Percentiles rank a stretch among this genome's conserved stretches.
Evolutionary conservation across 2,113 vertebrate genomes (phyloP).

Genomic region (Telmatochromis sp.): DNA sequence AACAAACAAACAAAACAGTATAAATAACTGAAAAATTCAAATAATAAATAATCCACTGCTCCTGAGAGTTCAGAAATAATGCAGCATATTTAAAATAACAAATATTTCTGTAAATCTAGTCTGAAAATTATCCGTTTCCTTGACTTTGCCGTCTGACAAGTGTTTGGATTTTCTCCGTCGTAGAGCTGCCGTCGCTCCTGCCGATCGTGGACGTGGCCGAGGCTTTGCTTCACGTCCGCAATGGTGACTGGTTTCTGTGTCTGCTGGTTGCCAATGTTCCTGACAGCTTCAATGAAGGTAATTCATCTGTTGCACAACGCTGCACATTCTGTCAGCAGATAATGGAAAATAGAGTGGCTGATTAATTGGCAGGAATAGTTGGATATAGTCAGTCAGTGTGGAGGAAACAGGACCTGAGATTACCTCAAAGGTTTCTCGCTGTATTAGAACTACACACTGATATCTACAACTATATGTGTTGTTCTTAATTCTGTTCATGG

Average conservation of each 20-base stretch:
- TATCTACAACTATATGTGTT: not conserved
- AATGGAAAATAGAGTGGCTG: not conserved
- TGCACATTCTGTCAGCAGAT: not conserved
- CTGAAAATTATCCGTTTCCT: rapidly evolving
- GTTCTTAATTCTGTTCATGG: not conserved
- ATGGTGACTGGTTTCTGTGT: conserved; percentile 97
- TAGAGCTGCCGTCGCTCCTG: conserved; percentile 89
- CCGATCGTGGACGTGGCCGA: conserved; percentile 94
- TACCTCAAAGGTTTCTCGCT: not conserved
- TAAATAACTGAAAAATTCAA: not conserved
- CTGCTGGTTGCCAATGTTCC: conserved; percentile 96
- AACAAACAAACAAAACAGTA: too few relatives aligned
- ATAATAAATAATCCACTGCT: rapidly evolving
- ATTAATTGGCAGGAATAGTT: not conserved
- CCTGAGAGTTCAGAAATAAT: not conserved
- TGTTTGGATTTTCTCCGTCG: not conserved
- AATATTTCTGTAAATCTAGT: not conserved
- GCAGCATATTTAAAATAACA: not conserved
- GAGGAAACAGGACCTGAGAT: not conserved
- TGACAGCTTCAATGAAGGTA: conserved; percentile 98
- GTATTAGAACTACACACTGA: not conserved
- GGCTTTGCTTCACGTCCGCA: conserved; percentile 89
- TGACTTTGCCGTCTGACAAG: not conserved
- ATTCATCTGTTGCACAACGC: not conserved
- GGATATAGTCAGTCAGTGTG: not conserved